Percentiles rank a stretch among this genome's conserved stretches.
phyloP scores from a whole-genome alignment of 2,888 invertebrate species.

The Sphinx pinastri region DNA sequence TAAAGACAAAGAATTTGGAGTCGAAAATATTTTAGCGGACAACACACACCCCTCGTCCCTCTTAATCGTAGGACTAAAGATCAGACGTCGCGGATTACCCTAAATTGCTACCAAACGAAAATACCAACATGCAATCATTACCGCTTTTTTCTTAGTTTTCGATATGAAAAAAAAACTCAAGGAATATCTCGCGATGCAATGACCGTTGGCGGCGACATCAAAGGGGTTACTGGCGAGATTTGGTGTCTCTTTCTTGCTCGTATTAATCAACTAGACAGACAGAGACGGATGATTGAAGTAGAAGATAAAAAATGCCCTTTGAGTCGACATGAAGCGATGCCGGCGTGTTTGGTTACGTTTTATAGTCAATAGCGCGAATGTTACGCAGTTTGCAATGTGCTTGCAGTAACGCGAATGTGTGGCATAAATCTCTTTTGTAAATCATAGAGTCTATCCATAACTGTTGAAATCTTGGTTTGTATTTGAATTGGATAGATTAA shows the following conservation, averaged over 20 bases:
- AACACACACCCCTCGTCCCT: conserved; percentile 28
- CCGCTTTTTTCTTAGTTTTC: conserved; percentile 71
- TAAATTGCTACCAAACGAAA: conserved; percentile 72
- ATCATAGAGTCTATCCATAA: not conserved
- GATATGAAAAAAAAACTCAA: conserved; percentile 68
- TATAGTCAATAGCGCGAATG: conserved; percentile 52
- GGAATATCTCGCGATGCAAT: conserved; percentile 71
- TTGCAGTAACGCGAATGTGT: conserved; percentile 47
- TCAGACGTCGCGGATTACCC: conserved; percentile 68
- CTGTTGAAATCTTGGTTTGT: too few species aligned
- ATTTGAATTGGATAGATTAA: too few species aligned
- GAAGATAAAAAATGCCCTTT: conserved; percentile 70
- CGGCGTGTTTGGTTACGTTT: conserved; percentile 43
- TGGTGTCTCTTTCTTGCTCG: conserved; percentile 49
- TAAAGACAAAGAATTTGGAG: conserved; percentile 20
- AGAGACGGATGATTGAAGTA: conserved; percentile 51
- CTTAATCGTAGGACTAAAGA: conserved; percentile 66
- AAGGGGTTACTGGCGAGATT: conserved; percentile 68
- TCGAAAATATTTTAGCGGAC: not conserved
- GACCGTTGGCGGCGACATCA: conserved; percentile 76
- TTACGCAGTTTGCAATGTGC: conserved; percentile 40
- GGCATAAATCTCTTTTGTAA: not conserved
- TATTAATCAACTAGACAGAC: conserved; percentile 33
- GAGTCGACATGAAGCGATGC: conserved; percentile 59
- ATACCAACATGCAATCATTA: conserved; percentile 61